phyloP scores from a whole-genome alignment of 2,797 vertebrate species.

The Eupleurogrammus muticus region DNA sequence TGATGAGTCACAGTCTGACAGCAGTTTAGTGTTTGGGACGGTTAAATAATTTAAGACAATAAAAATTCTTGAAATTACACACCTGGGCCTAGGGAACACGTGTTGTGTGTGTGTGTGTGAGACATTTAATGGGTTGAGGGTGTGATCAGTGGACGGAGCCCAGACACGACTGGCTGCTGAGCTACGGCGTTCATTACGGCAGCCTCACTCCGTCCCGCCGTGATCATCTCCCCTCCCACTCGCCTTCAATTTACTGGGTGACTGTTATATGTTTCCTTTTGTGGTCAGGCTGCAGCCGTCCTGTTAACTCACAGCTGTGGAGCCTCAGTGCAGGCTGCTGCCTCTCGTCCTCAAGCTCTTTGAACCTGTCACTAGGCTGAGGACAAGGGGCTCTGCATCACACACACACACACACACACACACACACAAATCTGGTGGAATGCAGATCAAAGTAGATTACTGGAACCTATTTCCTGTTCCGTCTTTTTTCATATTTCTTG shows the following conservation, averaged over 20 bases:
- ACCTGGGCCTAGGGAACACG: background rate
- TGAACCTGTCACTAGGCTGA: constrained; percentile 15
- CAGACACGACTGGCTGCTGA: background rate
- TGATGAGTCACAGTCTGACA: background rate
- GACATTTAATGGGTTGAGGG: background rate
- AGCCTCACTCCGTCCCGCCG: background rate
- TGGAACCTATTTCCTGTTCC: constrained; percentile 37
- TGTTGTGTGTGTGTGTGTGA: background rate
- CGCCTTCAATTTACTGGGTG: constrained; percentile 15
- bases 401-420: too few species aligned
- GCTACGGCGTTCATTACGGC: constrained; percentile 15
- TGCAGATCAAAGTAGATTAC: background rate
- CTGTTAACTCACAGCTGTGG: constrained; percentile 56
- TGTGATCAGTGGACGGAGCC: background rate
- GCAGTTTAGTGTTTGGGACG: background rate
- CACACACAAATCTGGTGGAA: constrained; percentile 3
- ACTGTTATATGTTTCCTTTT: constrained; percentile 62
- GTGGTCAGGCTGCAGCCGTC: constrained; percentile 55
- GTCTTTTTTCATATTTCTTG: constrained; percentile 13
- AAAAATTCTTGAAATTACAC: background rate
- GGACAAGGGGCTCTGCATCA: constrained; percentile 8
- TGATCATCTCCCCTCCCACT: constrained; percentile 28
- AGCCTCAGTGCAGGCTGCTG: constrained; percentile 33
- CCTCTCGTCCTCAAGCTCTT: constrained; percentile 13
- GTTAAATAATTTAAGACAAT: background rate